phyloP scores from a whole-genome alignment of 1,140 invertebrate genomes.

The Drosophila mayri region DNA sequence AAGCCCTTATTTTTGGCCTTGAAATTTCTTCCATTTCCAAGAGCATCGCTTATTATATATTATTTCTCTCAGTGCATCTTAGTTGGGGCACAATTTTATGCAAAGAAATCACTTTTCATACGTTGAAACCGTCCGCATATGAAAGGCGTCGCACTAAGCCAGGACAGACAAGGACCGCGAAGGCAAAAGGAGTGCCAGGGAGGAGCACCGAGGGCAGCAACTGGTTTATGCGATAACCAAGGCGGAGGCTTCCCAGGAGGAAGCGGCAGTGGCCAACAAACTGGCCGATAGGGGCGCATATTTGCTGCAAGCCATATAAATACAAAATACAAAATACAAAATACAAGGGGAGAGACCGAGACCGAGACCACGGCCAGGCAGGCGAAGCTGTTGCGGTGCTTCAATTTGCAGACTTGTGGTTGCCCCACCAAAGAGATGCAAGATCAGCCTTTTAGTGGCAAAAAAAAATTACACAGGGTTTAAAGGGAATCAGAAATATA shows the following conservation, averaged over 20 bases:
- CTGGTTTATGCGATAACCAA: conserved; percentile 52
- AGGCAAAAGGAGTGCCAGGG: not conserved
- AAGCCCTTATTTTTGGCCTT: not conserved
- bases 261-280: conserved; percentile 36
- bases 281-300: conserved; percentile 76
- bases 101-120: conserved; percentile 83
- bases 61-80: conserved; percentile 33
- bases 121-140: conserved; percentile 51
- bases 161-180: conserved; percentile 28
- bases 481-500: too few relatives aligned
- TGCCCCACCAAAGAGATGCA: conserved; percentile 22
- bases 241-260: conserved; percentile 7
- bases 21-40: not conserved
- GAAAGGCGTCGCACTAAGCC: conserved; percentile 33
- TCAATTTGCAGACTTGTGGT: conserved; percentile 74
- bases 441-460: not conserved
- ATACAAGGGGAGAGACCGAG: conserved; percentile 33
- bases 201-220: conserved; percentile 8
- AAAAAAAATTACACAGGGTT: not conserved
- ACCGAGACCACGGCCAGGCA: conserved; percentile 5
- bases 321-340: conserved; percentile 63
- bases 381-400: conserved; percentile 70
- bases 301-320: conserved; percentile 81
- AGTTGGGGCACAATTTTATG: conserved; percentile 64
- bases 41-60: too few relatives aligned